Percentiles rank a stretch among this genome's conserved stretches.
phyloP scores from a whole-genome alignment of 2,888 invertebrate genomes.

The Chrysodeixis includens region DNA sequence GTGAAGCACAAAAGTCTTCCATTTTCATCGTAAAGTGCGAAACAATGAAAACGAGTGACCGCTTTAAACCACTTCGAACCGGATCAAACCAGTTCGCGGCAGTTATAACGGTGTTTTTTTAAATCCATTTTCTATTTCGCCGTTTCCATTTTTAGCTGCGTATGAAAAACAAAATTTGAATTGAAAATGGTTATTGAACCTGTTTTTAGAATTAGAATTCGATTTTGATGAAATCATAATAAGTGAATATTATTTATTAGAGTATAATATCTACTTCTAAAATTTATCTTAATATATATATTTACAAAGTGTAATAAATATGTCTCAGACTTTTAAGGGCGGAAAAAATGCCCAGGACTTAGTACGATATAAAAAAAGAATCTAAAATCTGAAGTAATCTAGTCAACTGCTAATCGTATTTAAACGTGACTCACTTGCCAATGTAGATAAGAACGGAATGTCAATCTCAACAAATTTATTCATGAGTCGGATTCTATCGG shows the following conservation, averaged over 20 bases:
- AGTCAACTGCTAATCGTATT: slow-evolving; percentile 5
- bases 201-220: neutral
- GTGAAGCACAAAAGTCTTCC: slow-evolving; percentile 27
- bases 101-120: slow-evolving; percentile 34
- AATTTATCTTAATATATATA: no score
- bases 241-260: neutral
- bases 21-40: slow-evolving; percentile 38
- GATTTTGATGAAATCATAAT: neutral
- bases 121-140: slow-evolving; percentile 32
- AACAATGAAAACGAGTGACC: slow-evolving; percentile 49
- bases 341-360: no score
- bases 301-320: no score
- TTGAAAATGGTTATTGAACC: neutral
- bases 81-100: slow-evolving; percentile 38
- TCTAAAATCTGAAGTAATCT: neutral
- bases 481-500: slow-evolving; percentile 18
- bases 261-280: neutral
- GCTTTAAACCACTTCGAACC: slow-evolving; percentile 42
- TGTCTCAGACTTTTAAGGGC: no score
- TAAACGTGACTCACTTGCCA: slow-evolving; percentile 1
- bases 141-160: no score
- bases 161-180: slow-evolving; percentile 3
- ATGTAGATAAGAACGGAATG: slow-evolving; percentile 14
- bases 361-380: no score
- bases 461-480: slow-evolving; percentile 14